These are phyloP conservation scores for Oedothorax gibbosus DNA, from an alignment of 1,140 invertebrate species.

Conservation along the genomic window DNA sequence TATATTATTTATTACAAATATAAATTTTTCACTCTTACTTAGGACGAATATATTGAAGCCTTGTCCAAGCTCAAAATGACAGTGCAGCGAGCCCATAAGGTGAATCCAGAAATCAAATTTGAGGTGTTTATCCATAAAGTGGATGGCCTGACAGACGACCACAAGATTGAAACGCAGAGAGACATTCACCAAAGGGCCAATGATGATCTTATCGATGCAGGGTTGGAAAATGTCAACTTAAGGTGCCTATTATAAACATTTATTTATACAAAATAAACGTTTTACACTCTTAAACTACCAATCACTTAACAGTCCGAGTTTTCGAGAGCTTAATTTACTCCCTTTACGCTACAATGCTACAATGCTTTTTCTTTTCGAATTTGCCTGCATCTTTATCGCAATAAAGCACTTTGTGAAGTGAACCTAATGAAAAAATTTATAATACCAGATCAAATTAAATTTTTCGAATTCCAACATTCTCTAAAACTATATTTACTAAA, in stretches of 20 bases:
- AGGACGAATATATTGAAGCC: constrained; percentile 98
- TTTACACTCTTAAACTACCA: too few relatives aligned
- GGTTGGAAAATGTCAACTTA: constrained; percentile 72
- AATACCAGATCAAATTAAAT: too few relatives aligned
- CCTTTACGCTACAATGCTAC: too few relatives aligned
- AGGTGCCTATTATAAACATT: constrained; percentile 65
- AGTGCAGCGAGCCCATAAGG: constrained; percentile 94
- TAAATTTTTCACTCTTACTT: constrained; percentile 59
- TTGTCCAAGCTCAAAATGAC: constrained; percentile 91
- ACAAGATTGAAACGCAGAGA: constrained; percentile 95
- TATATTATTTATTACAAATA: not conserved
- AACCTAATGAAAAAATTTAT: too few relatives aligned
- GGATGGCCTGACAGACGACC: constrained; percentile 97
- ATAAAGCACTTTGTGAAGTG: too few relatives aligned
- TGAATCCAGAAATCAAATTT: constrained; percentile 97
- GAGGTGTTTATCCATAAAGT: constrained; percentile 99
- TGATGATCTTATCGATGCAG: constrained; percentile 91
- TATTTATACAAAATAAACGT: too few relatives aligned
- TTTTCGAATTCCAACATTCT: too few relatives aligned
- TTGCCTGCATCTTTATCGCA: too few relatives aligned
- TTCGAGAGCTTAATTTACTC: too few relatives aligned
- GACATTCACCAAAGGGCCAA: constrained; percentile 97
- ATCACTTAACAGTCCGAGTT: too few relatives aligned
- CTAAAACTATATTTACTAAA: too few relatives aligned
- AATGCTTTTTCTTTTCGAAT: too few relatives aligned